phyloP scores from a whole-genome alignment of 2,888 invertebrate genomes.

The Parnassius mnemosyne region DNA sequence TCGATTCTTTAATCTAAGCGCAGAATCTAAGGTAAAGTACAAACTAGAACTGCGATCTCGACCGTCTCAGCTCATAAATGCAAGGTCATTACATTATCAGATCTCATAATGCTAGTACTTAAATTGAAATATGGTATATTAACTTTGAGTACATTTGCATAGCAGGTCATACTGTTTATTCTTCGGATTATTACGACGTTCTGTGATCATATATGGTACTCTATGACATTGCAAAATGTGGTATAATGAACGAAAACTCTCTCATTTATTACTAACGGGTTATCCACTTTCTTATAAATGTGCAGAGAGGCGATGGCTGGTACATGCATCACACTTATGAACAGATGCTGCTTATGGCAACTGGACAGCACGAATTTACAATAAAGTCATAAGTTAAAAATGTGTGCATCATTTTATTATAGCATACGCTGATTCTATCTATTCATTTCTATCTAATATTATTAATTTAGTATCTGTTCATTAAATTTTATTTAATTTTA shows the following conservation, averaged over 20 bases:
- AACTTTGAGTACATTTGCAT: conserved; percentile 14
- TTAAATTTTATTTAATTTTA: too few species aligned
- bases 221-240: not conserved
- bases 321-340: too few species aligned
- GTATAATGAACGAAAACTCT: not conserved
- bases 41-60: conserved; percentile 1
- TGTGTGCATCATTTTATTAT: too few species aligned
- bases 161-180: conserved; percentile 11
- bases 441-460: too few species aligned
- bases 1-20: conserved; percentile 12
- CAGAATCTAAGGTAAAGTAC: conserved; percentile 12
- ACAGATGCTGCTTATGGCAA: not conserved
- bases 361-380: not conserved
- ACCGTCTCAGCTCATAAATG: conserved; percentile 10
- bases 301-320: too few species aligned
- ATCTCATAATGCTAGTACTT: conserved; percentile 18
- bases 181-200: not conserved
- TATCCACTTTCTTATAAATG: too few species aligned
- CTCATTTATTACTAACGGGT: not conserved
- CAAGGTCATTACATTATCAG: conserved; percentile 22
- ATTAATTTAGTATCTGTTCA: too few species aligned
- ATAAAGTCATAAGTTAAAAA: too few species aligned
- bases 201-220: not conserved
- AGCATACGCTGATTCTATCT: too few species aligned
- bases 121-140: conserved; percentile 12